These are phyloP conservation scores for Ethmia dodecea DNA, from an alignment of 2,888 invertebrate genomes.

Conservation along the genomic window DNA sequence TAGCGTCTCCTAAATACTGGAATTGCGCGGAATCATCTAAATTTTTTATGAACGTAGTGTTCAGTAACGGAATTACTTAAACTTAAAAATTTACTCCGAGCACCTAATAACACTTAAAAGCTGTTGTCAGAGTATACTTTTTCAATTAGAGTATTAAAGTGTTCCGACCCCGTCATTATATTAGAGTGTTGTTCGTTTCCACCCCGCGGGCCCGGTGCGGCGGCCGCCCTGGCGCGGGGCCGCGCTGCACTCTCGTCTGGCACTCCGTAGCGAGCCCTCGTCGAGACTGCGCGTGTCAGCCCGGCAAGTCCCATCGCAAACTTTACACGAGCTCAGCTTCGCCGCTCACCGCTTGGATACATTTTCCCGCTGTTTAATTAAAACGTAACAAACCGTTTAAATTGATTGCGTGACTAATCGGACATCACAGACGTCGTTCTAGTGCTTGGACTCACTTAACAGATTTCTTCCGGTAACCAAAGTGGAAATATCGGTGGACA, in stretches of 20 bases:
- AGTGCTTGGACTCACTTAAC: constrained; percentile 18
- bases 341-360: constrained; percentile 21
- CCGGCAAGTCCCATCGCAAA: constrained; percentile 35
- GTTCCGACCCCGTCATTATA: constrained; percentile 76
- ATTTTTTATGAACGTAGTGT: too few relatives aligned
- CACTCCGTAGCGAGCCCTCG: constrained; percentile 56
- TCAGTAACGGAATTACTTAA: neutral
- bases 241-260: constrained; percentile 36
- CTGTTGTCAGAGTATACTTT: constrained; percentile 69
- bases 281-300: constrained; percentile 34
- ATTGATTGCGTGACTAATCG: constrained; percentile 20
- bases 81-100: constrained; percentile 17
- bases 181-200: constrained; percentile 74
- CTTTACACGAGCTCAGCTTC: constrained; percentile 59
- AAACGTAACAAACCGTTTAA: constrained; percentile 30
- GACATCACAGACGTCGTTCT: constrained; percentile 11
- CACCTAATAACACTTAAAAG: constrained; percentile 63
- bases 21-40: too few relatives aligned
- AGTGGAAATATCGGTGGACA: constrained; percentile 55
- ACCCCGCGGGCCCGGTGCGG: constrained; percentile 54
- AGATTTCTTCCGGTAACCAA: constrained; percentile 20
- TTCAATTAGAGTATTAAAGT: constrained; percentile 77
- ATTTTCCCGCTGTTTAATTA: constrained; percentile 25
- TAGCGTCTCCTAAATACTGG: too few relatives aligned
- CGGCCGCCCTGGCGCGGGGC: constrained; percentile 26